These are phyloP conservation scores for Drosophila parabipectinata DNA, from an alignment of 1,140 invertebrate species.

Conservation along the genomic window DNA sequence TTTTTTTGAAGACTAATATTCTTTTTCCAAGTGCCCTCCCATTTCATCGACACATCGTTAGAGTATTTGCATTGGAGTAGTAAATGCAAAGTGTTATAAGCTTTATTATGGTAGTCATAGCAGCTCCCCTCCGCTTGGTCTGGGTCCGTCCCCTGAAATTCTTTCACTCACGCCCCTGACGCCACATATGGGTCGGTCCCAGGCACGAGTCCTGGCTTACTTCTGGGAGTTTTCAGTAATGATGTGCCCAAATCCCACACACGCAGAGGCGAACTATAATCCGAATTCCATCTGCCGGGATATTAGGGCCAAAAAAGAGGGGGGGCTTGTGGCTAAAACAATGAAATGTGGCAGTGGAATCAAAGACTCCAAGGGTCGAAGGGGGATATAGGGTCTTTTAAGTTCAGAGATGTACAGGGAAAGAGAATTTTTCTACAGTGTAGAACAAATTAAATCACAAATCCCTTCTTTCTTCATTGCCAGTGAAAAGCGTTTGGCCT, in stretches of 20 bases:
- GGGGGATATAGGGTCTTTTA: too few species aligned
- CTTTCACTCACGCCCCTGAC: background rate
- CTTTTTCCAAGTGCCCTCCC: constrained; percentile 2
- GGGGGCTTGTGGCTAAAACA: constrained; percentile 12
- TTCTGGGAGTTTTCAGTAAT: constrained; percentile 76
- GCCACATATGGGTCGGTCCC: constrained; percentile 30
- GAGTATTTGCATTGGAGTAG: constrained; percentile 82
- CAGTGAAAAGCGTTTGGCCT: constrained; percentile 33
- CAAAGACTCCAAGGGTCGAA: background rate
- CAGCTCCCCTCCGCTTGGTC: constrained; percentile 6
- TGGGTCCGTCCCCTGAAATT: constrained; percentile 1
- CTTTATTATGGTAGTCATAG: constrained; percentile 72
- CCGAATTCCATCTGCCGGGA: constrained; percentile 40
- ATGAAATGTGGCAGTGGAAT: constrained; percentile 15
- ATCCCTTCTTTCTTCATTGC: constrained; percentile 2
- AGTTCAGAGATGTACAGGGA: background rate
- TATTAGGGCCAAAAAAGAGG: constrained; percentile 1
- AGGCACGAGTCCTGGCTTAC: constrained; percentile 49
- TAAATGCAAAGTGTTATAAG: constrained; percentile 82
- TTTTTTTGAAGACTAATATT: background rate
- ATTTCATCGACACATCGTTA: constrained; percentile 27
- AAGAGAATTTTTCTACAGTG: too few species aligned
- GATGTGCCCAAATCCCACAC: constrained; percentile 73
- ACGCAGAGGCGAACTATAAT: constrained; percentile 50
- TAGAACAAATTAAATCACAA: background rate